These are phyloP conservation scores for Zygothrica quintamaculata DNA, from an alignment of 2,888 invertebrate genomes.

Conservation along the genomic window DNA sequence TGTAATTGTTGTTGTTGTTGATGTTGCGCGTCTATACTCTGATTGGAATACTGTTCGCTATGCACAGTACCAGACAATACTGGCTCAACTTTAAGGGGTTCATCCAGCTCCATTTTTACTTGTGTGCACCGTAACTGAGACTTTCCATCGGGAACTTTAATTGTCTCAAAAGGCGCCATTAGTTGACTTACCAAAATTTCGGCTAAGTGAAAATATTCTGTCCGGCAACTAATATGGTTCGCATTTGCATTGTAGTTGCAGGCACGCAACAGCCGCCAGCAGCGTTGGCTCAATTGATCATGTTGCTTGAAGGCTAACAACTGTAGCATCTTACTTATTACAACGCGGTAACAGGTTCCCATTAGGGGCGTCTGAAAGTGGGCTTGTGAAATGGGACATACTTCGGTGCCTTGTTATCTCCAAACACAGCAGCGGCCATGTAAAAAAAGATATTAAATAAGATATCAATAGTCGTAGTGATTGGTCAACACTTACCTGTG, in stretches of 20 bases:
- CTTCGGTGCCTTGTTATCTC: constrained; percentile 69
- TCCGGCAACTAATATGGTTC: constrained; percentile 76
- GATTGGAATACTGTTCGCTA: constrained; percentile 34
- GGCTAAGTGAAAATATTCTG: constrained; percentile 82
- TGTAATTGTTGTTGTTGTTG: constrained; percentile 10
- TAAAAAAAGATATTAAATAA: neutral
- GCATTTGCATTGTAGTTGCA: constrained; percentile 80
- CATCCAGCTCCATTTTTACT: constrained; percentile 67
- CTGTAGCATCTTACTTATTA: constrained; percentile 82
- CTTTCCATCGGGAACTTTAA: constrained; percentile 56
- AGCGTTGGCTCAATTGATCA: constrained; percentile 76
- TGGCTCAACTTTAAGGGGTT: constrained; percentile 48
- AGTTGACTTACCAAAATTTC: constrained; percentile 83
- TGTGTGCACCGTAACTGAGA: constrained; percentile 17
- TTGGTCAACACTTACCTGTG: constrained; percentile 57
- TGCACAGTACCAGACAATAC: constrained; percentile 23
- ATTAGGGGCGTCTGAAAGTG: constrained; percentile 80
- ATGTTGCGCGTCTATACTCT: constrained; percentile 11
- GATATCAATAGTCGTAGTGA: too few relatives aligned
- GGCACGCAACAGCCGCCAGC: constrained; percentile 82
- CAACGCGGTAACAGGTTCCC: constrained; percentile 81
- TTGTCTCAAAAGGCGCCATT: constrained; percentile 82
- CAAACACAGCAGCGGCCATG: constrained; percentile 75
- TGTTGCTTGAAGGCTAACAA: constrained; percentile 82
- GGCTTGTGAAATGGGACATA: constrained; percentile 71